Conservation (phyloP, 2,113 vertebrate species). For the Chloebia gouldiae region DNA sequence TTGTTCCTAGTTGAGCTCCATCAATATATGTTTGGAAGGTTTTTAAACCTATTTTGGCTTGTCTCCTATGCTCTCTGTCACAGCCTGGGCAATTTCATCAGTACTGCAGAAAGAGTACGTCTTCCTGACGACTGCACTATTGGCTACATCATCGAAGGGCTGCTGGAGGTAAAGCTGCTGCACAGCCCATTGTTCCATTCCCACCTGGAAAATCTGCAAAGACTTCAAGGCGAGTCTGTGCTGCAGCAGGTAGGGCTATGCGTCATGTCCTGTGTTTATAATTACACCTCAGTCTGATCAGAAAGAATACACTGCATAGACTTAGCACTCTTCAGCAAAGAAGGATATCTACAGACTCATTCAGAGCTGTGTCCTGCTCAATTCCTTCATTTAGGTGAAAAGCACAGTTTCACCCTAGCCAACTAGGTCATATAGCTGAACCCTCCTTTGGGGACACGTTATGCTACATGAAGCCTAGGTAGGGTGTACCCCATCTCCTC, state of each 20-base stretch:
- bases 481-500: neutral
- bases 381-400: neutral
- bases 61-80: neutral
- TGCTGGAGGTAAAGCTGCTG: conserved; percentile 86
- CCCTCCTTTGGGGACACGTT: neutral
- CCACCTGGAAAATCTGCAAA: conserved; percentile 92
- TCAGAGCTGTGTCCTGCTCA: neutral
- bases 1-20: neutral
- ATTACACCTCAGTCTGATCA: neutral
- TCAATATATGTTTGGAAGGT: neutral
- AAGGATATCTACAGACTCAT: neutral
- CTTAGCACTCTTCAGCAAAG: neutral
- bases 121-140: conserved; percentile 96
- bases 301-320: neutral
- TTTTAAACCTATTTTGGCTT: neutral
- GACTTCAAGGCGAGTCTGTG: conserved; percentile 75
- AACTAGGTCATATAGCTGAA: neutral
- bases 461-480: neutral
- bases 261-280: neutral
- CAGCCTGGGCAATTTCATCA: conserved; percentile 97
- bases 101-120: conserved; percentile 91
- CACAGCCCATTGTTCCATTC: conserved; percentile 91
- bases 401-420: neutral
- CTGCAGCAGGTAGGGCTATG: conserved; percentile 81
- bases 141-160: conserved; percentile 94